Evolutionary conservation across 1,140 invertebrate species (phyloP).

Genomic region (Coptotermes formosanus): DNA sequence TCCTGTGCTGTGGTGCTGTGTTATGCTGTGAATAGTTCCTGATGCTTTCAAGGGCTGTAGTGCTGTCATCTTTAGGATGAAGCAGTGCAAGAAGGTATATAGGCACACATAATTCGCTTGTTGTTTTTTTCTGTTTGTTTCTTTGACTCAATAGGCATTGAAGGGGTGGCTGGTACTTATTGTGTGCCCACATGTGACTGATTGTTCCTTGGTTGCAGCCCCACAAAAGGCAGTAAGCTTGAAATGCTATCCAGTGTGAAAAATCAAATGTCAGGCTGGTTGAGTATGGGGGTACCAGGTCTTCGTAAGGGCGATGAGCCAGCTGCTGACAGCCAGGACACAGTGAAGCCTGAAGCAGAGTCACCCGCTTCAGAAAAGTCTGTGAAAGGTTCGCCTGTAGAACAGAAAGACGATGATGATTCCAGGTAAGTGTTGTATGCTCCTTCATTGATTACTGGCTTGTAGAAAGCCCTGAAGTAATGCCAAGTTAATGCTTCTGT

Average conservation of each 20-base stretch:
- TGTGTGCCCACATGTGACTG: constrained; percentile 13
- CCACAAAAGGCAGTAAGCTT: constrained; percentile 67
- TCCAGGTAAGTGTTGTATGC: background rate
- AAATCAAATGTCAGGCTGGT: constrained; percentile 68
- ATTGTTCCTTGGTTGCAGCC: constrained; percentile 50
- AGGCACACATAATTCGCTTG: too few relatives aligned
- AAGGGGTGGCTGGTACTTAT: too few relatives aligned
- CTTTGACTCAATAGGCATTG: too few relatives aligned
- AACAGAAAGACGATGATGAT: constrained; percentile 73
- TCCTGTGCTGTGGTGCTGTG: too few relatives aligned
- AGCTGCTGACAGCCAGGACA: background rate
- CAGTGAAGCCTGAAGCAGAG: constrained; percentile 39
- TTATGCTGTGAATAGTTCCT: too few relatives aligned
- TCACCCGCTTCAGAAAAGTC: constrained; percentile 50
- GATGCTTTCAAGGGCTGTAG: too few relatives aligned
- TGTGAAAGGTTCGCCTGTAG: constrained; percentile 49
- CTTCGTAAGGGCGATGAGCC: constrained; percentile 48
- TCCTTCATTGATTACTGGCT: background rate
- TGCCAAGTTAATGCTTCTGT: background rate
- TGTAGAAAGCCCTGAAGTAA: background rate
- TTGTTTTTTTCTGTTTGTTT: too few relatives aligned
- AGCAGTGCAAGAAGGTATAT: too few relatives aligned
- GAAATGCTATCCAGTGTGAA: constrained; percentile 81
- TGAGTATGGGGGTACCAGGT: constrained; percentile 69
- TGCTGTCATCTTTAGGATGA: too few relatives aligned